Percentiles rank a stretch among this genome's conserved stretches.
phyloP scores from a whole-genome alignment of 1,140 invertebrate species.

The Leptestheria dahalacensis region DNA sequence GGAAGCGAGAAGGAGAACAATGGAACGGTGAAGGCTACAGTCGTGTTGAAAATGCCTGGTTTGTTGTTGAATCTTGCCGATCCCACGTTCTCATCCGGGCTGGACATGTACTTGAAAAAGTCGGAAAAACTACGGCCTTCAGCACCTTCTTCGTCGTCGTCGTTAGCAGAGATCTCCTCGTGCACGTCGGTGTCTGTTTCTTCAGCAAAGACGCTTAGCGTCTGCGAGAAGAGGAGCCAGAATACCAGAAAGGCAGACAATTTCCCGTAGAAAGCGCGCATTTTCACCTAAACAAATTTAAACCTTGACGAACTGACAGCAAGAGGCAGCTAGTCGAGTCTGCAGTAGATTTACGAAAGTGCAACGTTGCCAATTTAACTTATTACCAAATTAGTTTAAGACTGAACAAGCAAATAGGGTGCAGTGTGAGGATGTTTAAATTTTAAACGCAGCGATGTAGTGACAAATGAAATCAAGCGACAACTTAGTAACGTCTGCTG shows the following conservation, averaged over 20 bases:
- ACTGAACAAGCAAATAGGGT: too few species aligned
- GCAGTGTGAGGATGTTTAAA: too few species aligned
- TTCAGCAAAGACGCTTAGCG: neutral
- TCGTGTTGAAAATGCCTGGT: conserved; percentile 23
- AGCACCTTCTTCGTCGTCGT: neutral
- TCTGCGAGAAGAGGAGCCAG: conserved; percentile 6
- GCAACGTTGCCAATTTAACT: too few species aligned
- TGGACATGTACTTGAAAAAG: neutral
- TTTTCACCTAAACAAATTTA: conserved; percentile 1
- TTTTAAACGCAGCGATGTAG: too few species aligned
- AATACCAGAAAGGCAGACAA: neutral
- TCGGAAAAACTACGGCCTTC: conserved; percentile 2
- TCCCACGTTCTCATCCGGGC: neutral
- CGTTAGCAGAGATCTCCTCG: neutral
- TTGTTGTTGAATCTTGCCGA: neutral
- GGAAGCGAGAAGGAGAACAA: conserved; percentile 26
- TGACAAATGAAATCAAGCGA: too few species aligned
- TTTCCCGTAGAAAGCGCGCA: neutral
- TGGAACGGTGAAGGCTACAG: conserved; percentile 24
- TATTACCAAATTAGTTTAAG: too few species aligned
- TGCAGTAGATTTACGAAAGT: neutral
- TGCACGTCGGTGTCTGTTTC: neutral
- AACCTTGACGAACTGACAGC: neutral
- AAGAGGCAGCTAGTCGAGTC: neutral
- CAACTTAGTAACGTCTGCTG: too few species aligned